phyloP scores from a whole-genome alignment of 1,140 invertebrate species.

The Conus ventricosus region DNA sequence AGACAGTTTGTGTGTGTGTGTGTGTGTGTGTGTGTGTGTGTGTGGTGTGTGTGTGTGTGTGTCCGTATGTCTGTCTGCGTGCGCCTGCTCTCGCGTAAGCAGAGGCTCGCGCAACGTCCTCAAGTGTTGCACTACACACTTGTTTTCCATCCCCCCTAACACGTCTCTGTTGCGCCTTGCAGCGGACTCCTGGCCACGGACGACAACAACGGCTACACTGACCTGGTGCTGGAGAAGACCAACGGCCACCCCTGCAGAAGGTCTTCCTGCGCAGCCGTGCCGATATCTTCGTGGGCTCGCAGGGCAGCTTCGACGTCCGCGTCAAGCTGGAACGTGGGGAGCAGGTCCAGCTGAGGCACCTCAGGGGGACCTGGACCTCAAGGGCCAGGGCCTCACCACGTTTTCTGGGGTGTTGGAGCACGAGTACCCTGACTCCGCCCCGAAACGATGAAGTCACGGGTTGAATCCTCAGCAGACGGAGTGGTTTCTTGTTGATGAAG shows the following conservation, averaged over 20 bases:
- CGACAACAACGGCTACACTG: neutral
- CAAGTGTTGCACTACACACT: too few species aligned
- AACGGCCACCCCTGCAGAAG: neutral
- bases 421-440: neutral
- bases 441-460: neutral
- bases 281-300: neutral
- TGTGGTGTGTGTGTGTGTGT: neutral
- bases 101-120: too few species aligned
- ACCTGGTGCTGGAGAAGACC: slow-evolving; percentile 8
- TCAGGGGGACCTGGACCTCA: neutral
- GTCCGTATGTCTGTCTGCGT: neutral
- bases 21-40: too few species aligned
- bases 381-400: neutral
- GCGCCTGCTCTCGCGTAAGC: neutral
- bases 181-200: neutral
- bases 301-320: slow-evolving; percentile 13
- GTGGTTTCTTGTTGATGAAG: neutral
- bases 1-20: too few species aligned
- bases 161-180: neutral
- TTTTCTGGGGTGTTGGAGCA: neutral
- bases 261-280: neutral
- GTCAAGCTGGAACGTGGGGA: neutral
- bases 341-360: neutral
- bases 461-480: neutral
- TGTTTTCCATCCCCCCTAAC: too few species aligned